Percentiles rank a stretch among this genome's conserved stretches.
Conservation (phyloP, 1,140 invertebrate species). For the Chrysopa pallens region DNA sequence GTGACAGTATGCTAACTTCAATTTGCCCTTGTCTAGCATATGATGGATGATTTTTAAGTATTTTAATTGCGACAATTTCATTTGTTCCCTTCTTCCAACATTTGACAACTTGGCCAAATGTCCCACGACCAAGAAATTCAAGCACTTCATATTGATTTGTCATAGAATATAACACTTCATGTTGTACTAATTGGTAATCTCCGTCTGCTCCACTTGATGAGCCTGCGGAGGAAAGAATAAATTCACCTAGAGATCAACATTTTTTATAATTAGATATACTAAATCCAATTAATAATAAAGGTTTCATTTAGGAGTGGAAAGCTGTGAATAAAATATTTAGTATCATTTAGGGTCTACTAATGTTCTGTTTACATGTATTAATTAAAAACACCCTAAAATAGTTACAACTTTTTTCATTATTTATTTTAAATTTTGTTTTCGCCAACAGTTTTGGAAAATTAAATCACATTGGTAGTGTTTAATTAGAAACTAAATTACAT, state of each 20-base stretch:
- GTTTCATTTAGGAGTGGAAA: not conserved
- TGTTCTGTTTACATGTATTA: too few relatives aligned
- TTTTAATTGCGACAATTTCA: constrained; percentile 99
- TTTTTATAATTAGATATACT: not conserved
- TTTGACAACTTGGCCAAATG: constrained; percentile 99
- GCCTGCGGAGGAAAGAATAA: constrained; percentile 22
- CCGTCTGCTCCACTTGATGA: constrained; percentile 71
- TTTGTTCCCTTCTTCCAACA: constrained; percentile 99
- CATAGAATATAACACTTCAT: constrained; percentile 93
- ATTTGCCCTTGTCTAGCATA: constrained; percentile 99
- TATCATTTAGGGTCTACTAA: too few relatives aligned
- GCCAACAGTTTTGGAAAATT: too few relatives aligned
- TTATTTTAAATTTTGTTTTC: too few relatives aligned
- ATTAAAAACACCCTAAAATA: too few relatives aligned
- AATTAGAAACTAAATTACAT: too few relatives aligned
- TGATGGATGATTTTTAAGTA: constrained; percentile 98
- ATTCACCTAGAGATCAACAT: constrained; percentile 1
- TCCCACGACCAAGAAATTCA: constrained; percentile 95
- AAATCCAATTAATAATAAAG: not conserved
- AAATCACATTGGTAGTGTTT: too few relatives aligned
- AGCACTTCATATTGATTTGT: constrained; percentile 90
- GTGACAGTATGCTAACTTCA: constrained; percentile 94
- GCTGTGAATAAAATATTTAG: too few relatives aligned
- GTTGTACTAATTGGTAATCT: constrained; percentile 95
- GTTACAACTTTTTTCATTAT: too few relatives aligned